These are phyloP conservation scores for Poicephalus gulielmi DNA, from an alignment of 2,113 vertebrate genomes.

Conservation along the genomic window DNA sequence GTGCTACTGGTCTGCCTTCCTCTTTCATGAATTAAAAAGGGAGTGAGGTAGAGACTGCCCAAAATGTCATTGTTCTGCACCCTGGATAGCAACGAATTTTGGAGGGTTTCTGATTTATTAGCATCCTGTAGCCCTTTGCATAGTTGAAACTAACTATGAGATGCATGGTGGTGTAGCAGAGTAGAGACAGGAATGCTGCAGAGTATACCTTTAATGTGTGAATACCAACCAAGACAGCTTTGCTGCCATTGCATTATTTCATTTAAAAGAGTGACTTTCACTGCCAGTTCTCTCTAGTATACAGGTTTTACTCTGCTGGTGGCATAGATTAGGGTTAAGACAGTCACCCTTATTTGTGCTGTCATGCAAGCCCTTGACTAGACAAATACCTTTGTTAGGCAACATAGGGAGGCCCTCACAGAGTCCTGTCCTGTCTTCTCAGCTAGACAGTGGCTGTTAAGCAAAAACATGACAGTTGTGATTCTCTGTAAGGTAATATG, in stretches of 20 bases:
- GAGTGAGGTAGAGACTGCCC: accelerated
- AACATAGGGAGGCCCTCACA: neutral
- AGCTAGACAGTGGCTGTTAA: neutral
- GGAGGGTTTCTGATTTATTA: neutral
- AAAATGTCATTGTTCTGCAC: neutral
- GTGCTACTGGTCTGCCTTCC: neutral
- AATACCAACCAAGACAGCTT: neutral
- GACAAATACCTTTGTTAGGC: neutral
- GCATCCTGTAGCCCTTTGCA: neutral
- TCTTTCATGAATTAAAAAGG: neutral
- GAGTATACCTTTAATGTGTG: accelerated
- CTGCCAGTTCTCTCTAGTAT: neutral
- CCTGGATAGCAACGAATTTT: neutral
- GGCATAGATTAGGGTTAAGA: neutral
- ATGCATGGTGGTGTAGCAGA: accelerated
- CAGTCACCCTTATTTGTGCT: neutral
- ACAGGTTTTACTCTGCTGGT: neutral
- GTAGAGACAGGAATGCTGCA: neutral
- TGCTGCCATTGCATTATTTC: neutral
- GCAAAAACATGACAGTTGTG: neutral
- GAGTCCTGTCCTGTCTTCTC: neutral
- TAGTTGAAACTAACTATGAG: neutral
- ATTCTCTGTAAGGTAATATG: neutral
- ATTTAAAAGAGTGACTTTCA: neutral
- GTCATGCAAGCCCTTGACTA: neutral